Evolutionary conservation across 2,888 invertebrate genomes (phyloP), one percentile per base, ranked within the genome.

Genomic region (Thereva unica): DNA sequence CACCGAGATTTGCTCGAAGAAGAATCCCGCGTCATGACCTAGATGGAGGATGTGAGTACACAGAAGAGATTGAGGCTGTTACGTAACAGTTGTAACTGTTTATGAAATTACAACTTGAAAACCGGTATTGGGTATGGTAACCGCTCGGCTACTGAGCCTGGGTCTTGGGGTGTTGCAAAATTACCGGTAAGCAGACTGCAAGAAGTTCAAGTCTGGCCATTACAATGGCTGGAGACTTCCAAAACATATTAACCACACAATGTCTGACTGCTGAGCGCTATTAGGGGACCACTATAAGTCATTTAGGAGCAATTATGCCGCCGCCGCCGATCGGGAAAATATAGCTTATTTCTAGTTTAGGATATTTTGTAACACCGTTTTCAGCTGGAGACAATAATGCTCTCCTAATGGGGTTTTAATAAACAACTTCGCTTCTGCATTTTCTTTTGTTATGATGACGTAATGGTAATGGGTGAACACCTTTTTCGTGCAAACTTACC

Each of bases 401-500:
- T 23, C 23, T 23, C 23, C 23, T 23, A 23, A 23, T 23, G 23
- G 23, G 23, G 23, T 23, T 23, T 23, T 23, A 23, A 23, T 23
- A 23, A 23, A 23, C 23, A 23, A 23, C 23, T 23, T 23, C 2
- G 23, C 23, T 23, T 23, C 23, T 47, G 10, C 37, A 53, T 38
- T 3, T 10, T 23, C 2, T 44, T 44, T n/a, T 44, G n/a, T 12
- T 5, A 47, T 10, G 9, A 4, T 35, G 10, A 7, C 34, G 35
- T 34, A 53, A 23, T 23, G 23, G 35, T 53, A 55, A 55, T 41
- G 41, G 41, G n/a, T n/a, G n/a, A n/a, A 54, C 8, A 40, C 4
- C 12, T 38, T 44, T 44, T 1, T 40, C 35, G 69, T 70, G 61
- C 2, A 34, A 41, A 73, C 77, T 81, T 82, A 92, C 92, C 87